Base-by-base conservation (phyloP, 1,140 invertebrate species). In the Sogatella furcifera region DNA sequence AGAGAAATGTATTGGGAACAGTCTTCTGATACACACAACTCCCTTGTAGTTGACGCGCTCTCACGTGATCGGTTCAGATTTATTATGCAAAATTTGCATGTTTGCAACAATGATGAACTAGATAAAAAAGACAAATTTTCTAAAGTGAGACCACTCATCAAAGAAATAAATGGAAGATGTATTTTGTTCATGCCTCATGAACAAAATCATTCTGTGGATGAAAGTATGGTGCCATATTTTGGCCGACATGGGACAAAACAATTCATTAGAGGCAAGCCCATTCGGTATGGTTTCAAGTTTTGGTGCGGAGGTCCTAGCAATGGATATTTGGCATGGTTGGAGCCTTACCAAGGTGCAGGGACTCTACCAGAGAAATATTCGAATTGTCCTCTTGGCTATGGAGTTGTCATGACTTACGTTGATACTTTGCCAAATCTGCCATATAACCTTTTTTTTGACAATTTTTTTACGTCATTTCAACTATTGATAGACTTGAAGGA, bases 371-470 rank as follows among this genome's bases (percentile, higher is more conserved):
- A 70, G 67, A 68, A 49, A 49, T 49, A 49, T 49, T 56, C 52
- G n/a, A 41, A 63, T 15, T 57, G 64, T 21, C 64, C 64, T 41
- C 52, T 70, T 14, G n/a, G 66, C 28, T 15, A 52, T 17, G 65
- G 69, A 62, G 49, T 70, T 15, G 55, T 62, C 34, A 64, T 65
- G 28, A 59, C 69, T 17, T 52, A 62, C 14, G 49, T 14, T 19
- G 60, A 66, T 17, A 59, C 43, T 34, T 49, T 49, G 46, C 14
- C 13, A 28, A 22, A 52, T 34, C 24, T 43, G 22, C 34, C 58
- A 56, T 68, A 65, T 62, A 61, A 38, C 49, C 52, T 70, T 43
- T 66, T 66, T 53, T 60, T 67, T 42, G 69, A 70, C 61, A 68
- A 70, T 60, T 62, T 60, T 19, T 69, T 69, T 61, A 70, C 67